Evolutionary conservation across 2,113 vertebrate species (phyloP).

Genomic region (Cyphomyrus discorhynchus): DNA sequence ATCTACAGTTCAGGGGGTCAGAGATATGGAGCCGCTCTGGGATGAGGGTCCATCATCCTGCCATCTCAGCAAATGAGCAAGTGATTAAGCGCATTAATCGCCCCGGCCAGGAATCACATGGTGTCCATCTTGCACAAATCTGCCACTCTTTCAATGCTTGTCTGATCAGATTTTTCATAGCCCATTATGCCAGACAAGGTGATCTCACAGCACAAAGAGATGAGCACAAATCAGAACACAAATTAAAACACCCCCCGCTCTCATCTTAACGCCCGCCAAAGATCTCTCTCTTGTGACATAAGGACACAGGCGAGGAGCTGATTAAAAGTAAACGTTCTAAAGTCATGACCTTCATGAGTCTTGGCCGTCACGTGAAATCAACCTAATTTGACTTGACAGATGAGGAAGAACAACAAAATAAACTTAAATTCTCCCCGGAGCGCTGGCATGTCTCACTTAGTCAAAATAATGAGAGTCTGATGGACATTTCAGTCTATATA

Average conservation of each 20-base stretch:
- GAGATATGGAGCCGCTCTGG: not conserved
- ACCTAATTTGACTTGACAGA: not conserved
- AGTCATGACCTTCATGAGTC: not conserved
- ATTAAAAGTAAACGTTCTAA: slow-evolving; percentile 6
- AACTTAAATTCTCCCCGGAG: slow-evolving; percentile 6
- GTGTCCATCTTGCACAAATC: slow-evolving; percentile 35
- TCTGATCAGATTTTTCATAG: slow-evolving; percentile 35
- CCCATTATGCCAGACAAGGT: slow-evolving; percentile 35
- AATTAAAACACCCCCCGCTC: slow-evolving; percentile 24
- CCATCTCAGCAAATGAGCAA: slow-evolving; percentile 24
- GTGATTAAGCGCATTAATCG: slow-evolving; percentile 35
- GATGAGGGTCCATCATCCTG: slow-evolving; percentile 31
- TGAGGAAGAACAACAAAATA: slow-evolving; percentile 6
- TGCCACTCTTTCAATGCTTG: slow-evolving; percentile 30
- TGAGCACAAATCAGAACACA: slow-evolving; percentile 21
- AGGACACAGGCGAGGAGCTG: not conserved
- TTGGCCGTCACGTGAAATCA: slow-evolving; percentile 2
- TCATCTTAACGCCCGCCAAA: not conserved
- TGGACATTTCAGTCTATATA: slow-evolving; percentile 18
- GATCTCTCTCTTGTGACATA: not conserved
- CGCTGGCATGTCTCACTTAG: not conserved
- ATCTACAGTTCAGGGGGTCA: not conserved
- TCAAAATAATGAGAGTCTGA: slow-evolving; percentile 9
- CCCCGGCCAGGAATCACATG: slow-evolving; percentile 19
- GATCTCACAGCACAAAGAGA: slow-evolving; percentile 28